phyloP scores from a whole-genome alignment of 2,888 invertebrate genomes.

The Fragum fragum region DNA sequence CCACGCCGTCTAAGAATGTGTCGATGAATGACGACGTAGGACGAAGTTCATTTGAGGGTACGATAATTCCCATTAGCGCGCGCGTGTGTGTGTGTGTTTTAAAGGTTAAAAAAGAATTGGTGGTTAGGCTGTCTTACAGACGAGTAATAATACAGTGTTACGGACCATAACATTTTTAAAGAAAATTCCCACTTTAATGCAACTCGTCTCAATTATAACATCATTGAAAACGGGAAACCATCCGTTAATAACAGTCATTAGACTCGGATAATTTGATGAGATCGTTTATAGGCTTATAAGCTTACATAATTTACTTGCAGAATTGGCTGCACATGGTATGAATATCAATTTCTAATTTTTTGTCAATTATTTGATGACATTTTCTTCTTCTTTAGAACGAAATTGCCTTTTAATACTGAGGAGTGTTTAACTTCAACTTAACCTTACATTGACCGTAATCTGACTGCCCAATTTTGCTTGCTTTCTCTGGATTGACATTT shows the following conservation, averaged over 20 bases:
- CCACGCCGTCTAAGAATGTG: too few relatives aligned
- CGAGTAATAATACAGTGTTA: too few relatives aligned
- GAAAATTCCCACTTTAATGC: not conserved
- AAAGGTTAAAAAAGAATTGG: too few relatives aligned
- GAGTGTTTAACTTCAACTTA: not conserved
- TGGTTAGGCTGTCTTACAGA: too few relatives aligned
- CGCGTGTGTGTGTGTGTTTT: too few relatives aligned
- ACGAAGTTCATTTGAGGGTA: too few relatives aligned
- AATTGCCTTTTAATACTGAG: not conserved
- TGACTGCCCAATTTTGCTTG: too few relatives aligned
- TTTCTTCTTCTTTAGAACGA: not conserved
- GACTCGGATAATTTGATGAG: not conserved
- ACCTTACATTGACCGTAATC: too few relatives aligned
- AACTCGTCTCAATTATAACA: not conserved
- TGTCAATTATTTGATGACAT: not conserved
- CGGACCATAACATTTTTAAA: too few relatives aligned
- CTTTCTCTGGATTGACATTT: too few relatives aligned
- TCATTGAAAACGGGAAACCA: not conserved
- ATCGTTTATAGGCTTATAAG: not conserved
- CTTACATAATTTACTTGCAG: not conserved
- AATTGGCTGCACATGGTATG: not conserved
- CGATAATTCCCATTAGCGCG: too few relatives aligned
- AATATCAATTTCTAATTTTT: not conserved
- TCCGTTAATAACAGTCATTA: conserved; percentile 2
- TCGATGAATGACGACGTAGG: too few relatives aligned